Conservation (phyloP, 2,113 vertebrate genomes). For the Bostrychus sinensis region DNA sequence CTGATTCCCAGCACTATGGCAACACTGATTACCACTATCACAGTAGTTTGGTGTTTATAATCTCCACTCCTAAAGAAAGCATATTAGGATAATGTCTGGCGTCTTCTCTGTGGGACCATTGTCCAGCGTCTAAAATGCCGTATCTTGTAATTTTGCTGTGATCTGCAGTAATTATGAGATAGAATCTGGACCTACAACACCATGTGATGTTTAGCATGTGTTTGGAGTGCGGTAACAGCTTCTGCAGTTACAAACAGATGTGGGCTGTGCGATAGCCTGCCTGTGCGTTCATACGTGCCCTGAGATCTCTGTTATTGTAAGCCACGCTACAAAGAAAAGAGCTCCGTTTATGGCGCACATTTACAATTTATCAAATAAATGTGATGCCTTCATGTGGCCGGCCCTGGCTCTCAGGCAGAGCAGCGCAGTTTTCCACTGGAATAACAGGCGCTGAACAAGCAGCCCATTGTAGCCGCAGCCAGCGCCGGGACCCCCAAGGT, state of each 20-base stretch:
- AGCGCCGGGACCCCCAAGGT: slow-evolving; percentile 82
- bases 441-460: slow-evolving; percentile 83
- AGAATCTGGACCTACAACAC: slow-evolving; percentile 62
- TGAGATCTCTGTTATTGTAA: slow-evolving; percentile 67
- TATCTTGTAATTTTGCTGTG: slow-evolving; percentile 43
- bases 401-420: slow-evolving; percentile 58
- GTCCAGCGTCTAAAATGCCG: slow-evolving; percentile 29
- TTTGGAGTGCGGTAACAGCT: slow-evolving; percentile 59
- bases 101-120: background rate
- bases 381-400: slow-evolving; percentile 76
- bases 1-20: slow-evolving; percentile 72
- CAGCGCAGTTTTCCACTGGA: slow-evolving; percentile 81
- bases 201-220: slow-evolving; percentile 62
- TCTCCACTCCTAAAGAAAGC: background rate
- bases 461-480: slow-evolving; percentile 78
- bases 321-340: slow-evolving; percentile 71
- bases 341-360: slow-evolving; percentile 69
- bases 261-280: slow-evolving; percentile 59
- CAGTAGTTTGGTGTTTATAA: slow-evolving; percentile 9
- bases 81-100: background rate
- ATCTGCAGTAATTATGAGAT: slow-evolving; percentile 56
- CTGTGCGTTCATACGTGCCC: slow-evolving; percentile 54
- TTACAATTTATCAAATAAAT: slow-evolving; percentile 84
- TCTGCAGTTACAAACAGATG: slow-evolving; percentile 69
- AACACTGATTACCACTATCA: slow-evolving; percentile 70